Evolutionary conservation across 2,888 invertebrate species (phyloP).

Genomic region (Sesia bembeciformis): DNA sequence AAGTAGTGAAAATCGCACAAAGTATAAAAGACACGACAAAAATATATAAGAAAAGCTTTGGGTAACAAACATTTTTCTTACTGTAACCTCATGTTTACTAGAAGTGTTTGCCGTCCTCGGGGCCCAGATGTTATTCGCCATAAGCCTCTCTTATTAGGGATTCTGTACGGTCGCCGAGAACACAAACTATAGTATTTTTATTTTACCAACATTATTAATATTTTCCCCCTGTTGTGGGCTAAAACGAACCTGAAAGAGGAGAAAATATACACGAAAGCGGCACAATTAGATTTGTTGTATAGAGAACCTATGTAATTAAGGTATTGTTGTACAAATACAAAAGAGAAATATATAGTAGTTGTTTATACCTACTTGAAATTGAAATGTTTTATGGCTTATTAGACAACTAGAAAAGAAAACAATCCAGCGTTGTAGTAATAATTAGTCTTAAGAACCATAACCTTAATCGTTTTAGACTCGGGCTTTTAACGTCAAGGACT

Average conservation of each 20-base stretch:
- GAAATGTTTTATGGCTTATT: too few species aligned
- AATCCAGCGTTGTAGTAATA: too few species aligned
- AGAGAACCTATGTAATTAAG: not conserved
- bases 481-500: too few species aligned
- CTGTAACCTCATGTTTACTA: conserved; percentile 59
- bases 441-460: too few species aligned
- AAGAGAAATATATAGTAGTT: too few species aligned
- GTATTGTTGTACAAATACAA: too few species aligned
- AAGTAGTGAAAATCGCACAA: too few species aligned
- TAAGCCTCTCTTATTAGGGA: conserved; percentile 70
- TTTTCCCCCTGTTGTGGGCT: conserved; percentile 19
- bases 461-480: too few species aligned
- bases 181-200: conserved; percentile 40
- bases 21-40: conserved; percentile 32
- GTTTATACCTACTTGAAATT: too few species aligned
- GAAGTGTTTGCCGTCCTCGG: conserved; percentile 62
- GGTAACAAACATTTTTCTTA: conserved; percentile 67
- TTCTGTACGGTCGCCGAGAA: conserved; percentile 54
- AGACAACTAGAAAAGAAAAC: too few species aligned
- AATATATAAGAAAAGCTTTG: conserved; percentile 35
- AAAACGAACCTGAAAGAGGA: not conserved
- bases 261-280: not conserved
- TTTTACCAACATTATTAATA: conserved; percentile 56
- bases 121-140: conserved; percentile 68
- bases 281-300: not conserved